Conservation (phyloP, 2,797 vertebrate species). For the Macropodus opercularis region DNA sequence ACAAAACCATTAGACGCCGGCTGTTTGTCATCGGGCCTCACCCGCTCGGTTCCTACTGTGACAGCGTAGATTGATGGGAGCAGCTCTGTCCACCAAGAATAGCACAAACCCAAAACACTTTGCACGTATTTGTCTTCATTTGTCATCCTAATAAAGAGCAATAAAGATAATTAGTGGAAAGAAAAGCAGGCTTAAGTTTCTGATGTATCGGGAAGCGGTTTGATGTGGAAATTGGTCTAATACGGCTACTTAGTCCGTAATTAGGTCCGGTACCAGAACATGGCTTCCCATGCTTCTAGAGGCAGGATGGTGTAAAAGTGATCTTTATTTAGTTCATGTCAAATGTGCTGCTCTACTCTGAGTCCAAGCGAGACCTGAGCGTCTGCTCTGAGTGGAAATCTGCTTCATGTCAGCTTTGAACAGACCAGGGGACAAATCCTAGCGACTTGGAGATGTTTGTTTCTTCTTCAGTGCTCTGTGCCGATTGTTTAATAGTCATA, state of each 20-base stretch:
- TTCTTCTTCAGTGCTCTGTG: too few relatives aligned
- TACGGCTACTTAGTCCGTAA: background rate
- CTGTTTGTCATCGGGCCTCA: background rate
- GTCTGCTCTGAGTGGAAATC: too few relatives aligned
- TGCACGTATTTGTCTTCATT: constrained; percentile 29
- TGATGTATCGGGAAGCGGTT: constrained; percentile 11
- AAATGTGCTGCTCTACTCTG: too few relatives aligned
- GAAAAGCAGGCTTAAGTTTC: constrained; percentile 3
- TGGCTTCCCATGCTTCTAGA: too few relatives aligned
- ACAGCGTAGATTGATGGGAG: background rate
- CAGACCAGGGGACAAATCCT: too few relatives aligned
- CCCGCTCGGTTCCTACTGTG: background rate
- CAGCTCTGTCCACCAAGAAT: background rate
- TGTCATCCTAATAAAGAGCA: constrained; percentile 12
- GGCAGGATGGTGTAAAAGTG: background rate
- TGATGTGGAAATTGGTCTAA: constrained; percentile 25
- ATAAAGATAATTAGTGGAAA: constrained; percentile 31
- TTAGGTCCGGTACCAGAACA: constrained; percentile 1
- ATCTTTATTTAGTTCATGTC: too few relatives aligned
- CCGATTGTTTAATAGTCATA: too few relatives aligned
- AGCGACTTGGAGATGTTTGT: too few relatives aligned
- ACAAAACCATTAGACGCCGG: background rate
- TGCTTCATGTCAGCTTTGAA: too few relatives aligned
- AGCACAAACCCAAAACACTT: constrained; percentile 1
- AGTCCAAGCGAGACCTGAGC: too few relatives aligned